These are phyloP conservation scores for Scaeva pyrastri DNA, from an alignment of 2,888 invertebrate species.

Conservation along the genomic window DNA sequence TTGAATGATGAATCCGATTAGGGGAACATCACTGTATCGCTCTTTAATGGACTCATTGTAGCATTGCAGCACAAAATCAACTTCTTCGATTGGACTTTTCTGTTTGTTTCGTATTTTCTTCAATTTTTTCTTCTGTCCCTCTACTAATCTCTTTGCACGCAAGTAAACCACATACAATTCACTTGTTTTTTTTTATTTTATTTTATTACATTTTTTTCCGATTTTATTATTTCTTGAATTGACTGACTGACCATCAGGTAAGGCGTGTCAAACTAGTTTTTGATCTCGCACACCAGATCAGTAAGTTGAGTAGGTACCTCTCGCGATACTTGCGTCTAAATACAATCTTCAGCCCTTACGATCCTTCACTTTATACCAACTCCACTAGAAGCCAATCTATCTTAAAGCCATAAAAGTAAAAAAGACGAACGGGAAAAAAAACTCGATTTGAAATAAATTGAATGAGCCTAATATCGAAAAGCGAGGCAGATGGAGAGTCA, in stretches of 20 bases:
- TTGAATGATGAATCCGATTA: neutral
- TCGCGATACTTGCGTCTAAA: neutral
- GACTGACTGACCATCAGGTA: constrained; percentile 30
- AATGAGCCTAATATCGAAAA: constrained; percentile 43
- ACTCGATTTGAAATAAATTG: constrained; percentile 40
- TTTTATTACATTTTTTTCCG: neutral
- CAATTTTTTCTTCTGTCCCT: too few relatives aligned
- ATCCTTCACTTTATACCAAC: neutral
- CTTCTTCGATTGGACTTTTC: constrained; percentile 7
- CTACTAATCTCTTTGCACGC: constrained; percentile 25
- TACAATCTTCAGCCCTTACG: constrained; percentile 9
- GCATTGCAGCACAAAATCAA: constrained; percentile 10
- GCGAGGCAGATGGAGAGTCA: constrained; percentile 34
- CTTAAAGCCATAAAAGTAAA: constrained; percentile 25
- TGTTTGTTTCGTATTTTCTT: too few relatives aligned
- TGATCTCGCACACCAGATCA: constrained; percentile 40
- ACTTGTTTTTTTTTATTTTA: neutral
- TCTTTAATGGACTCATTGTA: constrained; percentile 18
- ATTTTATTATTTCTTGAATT: constrained; percentile 35
- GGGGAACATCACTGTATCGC: neutral
- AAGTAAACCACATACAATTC: constrained; percentile 26
- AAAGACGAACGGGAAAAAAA: constrained; percentile 10
- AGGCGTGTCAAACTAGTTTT: constrained; percentile 51
- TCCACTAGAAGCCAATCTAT: constrained; percentile 11
- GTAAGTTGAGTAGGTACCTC: neutral